Evolutionary conservation across 2,888 invertebrate species (phyloP), one percentile per base, ranked within the genome.

Genomic region (Fragum fragum): DNA sequence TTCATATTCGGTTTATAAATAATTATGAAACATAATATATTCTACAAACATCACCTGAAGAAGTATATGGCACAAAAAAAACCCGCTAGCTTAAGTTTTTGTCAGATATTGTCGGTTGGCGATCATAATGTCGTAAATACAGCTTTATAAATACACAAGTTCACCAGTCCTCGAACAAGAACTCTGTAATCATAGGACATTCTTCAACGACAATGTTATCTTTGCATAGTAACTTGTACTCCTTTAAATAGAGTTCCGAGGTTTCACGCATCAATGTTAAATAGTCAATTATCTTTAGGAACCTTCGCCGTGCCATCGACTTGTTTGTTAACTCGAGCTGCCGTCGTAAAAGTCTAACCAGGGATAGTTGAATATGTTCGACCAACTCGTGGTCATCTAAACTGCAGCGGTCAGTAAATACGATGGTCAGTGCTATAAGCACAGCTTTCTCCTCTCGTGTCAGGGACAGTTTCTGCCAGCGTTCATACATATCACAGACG

Each of bases 111-210:
- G n/a, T n/a, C n/a, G n/a, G n/a, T n/a, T n/a, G n/a, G n/a, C n/a
- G 9, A 6, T 9, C 32, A 36, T 6, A 36, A 36, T 36, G 32
- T 36, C 32, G 32, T 9, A 47, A 16, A 2, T n/a, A 9, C 14
- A 47, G n/a, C 16, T 47, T 14, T 5, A 18, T 9, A 47, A 47
- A 47, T 14, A 39, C 14, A 39, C 39, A 39, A 73, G 18, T 14
- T 76, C 42, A 83, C 61, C 72, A 79, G 28, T 86, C 83, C 42
- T 86, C 86, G 21, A 76, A 29, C 18, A 86, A 32, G 21, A 86
- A 77, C 23, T 86, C 83, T 0, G 77, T 76, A 76, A 86, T 71
- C 77, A 83, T 86, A 0, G 86, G 86, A 21, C 79, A 75, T 57
- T 86, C 83, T 69, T 79, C 78, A 1, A 83, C 71, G 23, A 86